Conservation (phyloP, 2,113 vertebrate genomes). For the Seriola rivoliana region DNA sequence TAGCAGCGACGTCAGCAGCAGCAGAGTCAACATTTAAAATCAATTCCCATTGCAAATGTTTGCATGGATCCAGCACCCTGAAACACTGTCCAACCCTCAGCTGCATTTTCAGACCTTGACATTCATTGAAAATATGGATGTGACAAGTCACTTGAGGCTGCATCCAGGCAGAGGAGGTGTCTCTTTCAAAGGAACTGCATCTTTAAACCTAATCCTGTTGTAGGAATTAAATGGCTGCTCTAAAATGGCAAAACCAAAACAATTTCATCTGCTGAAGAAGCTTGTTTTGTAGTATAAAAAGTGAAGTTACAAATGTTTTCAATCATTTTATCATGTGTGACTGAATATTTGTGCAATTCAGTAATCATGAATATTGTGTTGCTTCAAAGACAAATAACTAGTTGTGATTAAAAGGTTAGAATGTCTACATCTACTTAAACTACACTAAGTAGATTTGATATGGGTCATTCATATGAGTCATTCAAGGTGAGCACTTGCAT, state of each 20-base stretch:
- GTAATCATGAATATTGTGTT: too few species aligned
- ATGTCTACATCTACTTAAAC: background rate
- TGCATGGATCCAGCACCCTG: constrained; percentile 18
- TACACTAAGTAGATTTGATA: background rate
- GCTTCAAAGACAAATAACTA: background rate
- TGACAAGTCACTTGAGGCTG: constrained; percentile 26
- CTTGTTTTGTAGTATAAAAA: background rate
- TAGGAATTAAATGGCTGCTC: background rate
- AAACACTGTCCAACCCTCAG: constrained; percentile 10
- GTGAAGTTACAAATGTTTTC: background rate
- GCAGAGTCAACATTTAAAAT: constrained; percentile 32
- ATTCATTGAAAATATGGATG: constrained; percentile 49
- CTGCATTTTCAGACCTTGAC: constrained; percentile 42
- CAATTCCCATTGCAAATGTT: constrained; percentile 26
- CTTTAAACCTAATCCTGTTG: background rate
- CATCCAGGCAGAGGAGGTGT: constrained; percentile 11
- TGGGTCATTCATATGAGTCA: too few species aligned
- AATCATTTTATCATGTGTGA: background rate
- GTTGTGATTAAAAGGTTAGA: background rate
- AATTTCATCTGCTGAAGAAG: background rate
- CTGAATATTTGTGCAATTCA: background rate
- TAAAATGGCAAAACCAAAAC: background rate
- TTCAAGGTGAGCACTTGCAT: background rate
- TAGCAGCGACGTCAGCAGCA: background rate
- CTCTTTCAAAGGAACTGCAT: background rate